Conservation (phyloP, 2,797 vertebrate species). For the Galagoides demidoff region DNA sequence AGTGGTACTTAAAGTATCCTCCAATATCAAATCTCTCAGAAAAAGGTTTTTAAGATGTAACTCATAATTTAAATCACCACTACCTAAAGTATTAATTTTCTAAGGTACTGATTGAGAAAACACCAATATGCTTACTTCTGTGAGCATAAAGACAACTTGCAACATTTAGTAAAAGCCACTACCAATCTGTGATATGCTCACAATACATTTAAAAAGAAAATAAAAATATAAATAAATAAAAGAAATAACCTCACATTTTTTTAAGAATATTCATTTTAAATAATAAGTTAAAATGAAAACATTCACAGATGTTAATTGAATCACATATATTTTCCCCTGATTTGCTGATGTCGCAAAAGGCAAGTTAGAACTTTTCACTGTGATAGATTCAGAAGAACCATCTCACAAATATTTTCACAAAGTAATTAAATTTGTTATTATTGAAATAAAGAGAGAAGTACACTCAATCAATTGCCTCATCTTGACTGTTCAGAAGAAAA, state of each 20-base stretch:
- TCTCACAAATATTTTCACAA: conserved; percentile 22
- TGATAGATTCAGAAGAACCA: not conserved
- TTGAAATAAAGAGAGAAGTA: conserved; percentile 50
- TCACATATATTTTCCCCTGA: not conserved
- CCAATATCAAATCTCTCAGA: conserved; percentile 1
- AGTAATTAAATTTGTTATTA: conserved; percentile 49
- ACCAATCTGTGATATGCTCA: not conserved
- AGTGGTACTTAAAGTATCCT: conserved; percentile 33
- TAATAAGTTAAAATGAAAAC: conserved; percentile 61
- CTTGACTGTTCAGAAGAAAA: conserved; percentile 38
- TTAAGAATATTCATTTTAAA: conserved; percentile 18
- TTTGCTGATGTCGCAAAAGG: conserved; percentile 21
- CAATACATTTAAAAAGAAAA: not conserved
- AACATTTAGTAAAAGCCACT: conserved; percentile 11
- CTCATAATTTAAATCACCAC: not conserved
- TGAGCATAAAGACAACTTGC: not conserved
- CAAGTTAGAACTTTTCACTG: conserved; percentile 26
- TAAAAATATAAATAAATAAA: conserved; percentile 45
- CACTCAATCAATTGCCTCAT: conserved; percentile 13
- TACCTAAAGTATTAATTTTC: conserved; percentile 30
- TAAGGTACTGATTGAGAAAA: conserved; percentile 35
- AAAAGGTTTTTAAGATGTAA: conserved; percentile 39
- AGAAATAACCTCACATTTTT: not conserved
- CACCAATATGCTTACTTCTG: not conserved
- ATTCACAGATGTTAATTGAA: not conserved